phyloP scores from a whole-genome alignment of 2,113 vertebrate genomes.

The Ciconia boyciana region DNA sequence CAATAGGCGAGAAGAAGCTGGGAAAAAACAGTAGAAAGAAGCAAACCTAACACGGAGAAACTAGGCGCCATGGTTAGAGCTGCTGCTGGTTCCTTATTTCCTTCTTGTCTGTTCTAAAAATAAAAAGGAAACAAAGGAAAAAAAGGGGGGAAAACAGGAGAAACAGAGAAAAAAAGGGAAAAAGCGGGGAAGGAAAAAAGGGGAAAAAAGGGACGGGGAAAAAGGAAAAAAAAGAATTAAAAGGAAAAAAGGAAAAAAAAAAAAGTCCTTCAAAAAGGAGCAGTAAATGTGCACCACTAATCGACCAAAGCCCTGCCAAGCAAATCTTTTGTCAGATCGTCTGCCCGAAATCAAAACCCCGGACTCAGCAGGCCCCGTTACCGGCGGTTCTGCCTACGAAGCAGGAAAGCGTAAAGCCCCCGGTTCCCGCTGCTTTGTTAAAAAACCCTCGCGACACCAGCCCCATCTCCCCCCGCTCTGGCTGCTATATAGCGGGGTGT shows the following conservation, averaged over 20 bases:
- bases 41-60: not conserved
- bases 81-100: not conserved
- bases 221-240: too few relatives aligned
- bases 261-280: slow-evolving; percentile 46
- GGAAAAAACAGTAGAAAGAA: not conserved
- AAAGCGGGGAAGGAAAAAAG: not conserved
- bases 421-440: slow-evolving; percentile 75
- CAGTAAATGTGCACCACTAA: slow-evolving; percentile 47
- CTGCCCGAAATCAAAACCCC: slow-evolving; percentile 73
- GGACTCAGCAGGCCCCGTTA: slow-evolving; percentile 77
- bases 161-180: too few relatives aligned
- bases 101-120: not conserved
- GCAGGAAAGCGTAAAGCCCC: slow-evolving; percentile 73
- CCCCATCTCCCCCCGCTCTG: not conserved
- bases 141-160: too few relatives aligned
- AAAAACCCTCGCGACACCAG: not conserved
- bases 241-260: not conserved
- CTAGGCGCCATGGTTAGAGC: not conserved
- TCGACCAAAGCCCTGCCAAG: slow-evolving; percentile 74
- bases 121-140: too few relatives aligned
- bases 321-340: slow-evolving; percentile 81
- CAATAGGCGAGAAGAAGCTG: not conserved
- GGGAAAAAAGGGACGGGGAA: too few relatives aligned
- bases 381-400: slow-evolving; percentile 71
- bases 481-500: slow-evolving; percentile 76